Evolutionary conservation across 2,113 vertebrate species (phyloP).

Genomic region (Scopus umbretta): DNA sequence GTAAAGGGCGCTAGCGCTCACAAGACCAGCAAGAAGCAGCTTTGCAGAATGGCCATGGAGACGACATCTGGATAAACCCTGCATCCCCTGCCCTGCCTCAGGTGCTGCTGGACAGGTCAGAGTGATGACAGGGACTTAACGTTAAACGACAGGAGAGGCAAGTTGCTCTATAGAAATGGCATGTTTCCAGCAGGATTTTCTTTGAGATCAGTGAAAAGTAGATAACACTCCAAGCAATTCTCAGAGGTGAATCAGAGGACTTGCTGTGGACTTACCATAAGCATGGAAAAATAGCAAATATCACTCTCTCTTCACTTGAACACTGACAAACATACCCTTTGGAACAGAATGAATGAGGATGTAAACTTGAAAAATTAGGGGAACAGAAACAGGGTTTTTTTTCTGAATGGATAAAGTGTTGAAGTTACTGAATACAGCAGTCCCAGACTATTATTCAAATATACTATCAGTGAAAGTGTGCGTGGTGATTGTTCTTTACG

Average conservation of each 20-base stretch:
- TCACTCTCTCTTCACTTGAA: background rate
- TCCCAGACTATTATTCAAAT: background rate
- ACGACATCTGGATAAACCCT: background rate
- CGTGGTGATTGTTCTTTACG: background rate
- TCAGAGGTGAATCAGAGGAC: background rate
- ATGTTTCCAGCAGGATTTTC: background rate
- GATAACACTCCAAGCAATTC: background rate
- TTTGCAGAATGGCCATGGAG: background rate
- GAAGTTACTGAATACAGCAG: background rate
- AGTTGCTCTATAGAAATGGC: background rate
- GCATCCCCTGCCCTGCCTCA: background rate
- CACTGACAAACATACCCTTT: background rate
- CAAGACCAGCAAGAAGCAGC: background rate
- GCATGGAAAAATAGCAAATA: background rate
- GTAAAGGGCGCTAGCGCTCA: background rate
- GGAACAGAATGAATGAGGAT: background rate
- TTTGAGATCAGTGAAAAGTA: background rate
- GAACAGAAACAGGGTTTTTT: background rate
- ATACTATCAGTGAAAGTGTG: background rate
- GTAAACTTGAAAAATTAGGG: background rate
- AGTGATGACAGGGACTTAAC: background rate
- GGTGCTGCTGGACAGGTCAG: background rate
- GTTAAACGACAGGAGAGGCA: background rate
- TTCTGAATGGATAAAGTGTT: background rate
- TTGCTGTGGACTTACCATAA: background rate